A percentile compares a stretch with the other conserved stretches of the same genome.
These are phyloP conservation scores for Hydrozoanthus tunicans DNA, from an alignment of 64 coral and sea anemone genomes.

Conservation along the genomic window DNA sequence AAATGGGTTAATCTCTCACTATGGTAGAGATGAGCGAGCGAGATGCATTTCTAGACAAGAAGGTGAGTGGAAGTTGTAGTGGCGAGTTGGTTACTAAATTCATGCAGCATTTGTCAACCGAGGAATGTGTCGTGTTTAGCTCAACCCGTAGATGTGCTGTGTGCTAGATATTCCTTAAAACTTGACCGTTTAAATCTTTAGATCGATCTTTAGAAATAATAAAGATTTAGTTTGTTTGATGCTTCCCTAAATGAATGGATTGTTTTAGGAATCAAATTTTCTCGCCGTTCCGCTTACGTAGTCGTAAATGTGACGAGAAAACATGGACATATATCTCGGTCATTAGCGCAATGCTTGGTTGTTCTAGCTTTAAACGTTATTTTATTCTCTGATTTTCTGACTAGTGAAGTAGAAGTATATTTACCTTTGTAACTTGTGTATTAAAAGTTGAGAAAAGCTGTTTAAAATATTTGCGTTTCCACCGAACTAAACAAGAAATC, in stretches of 20 bases:
- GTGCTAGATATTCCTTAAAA: constrained; percentile 2
- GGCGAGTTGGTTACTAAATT: background rate
- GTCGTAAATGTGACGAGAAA: no score
- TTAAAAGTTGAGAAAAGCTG: no score
- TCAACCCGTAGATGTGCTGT: background rate
- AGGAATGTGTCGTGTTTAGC: background rate
- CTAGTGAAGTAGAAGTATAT: no score
- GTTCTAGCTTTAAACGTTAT: background rate
- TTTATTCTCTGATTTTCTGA: no score
- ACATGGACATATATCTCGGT: no score
- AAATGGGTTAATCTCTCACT: constrained; percentile 39
- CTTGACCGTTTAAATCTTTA: background rate
- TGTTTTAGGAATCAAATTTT: background rate
- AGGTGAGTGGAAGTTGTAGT: constrained; percentile 1
- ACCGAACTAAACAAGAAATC: no score
- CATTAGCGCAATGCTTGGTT: no score
- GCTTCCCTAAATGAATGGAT: background rate
- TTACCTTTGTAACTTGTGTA: no score
- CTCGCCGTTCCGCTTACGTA: no score
- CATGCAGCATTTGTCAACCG: constrained; percentile 16
- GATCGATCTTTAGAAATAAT: background rate
- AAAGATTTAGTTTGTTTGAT: background rate
- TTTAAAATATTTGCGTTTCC: no score
- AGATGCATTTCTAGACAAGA: constrained; percentile 42
- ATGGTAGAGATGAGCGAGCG: constrained; percentile 57